Evolutionary conservation across 2,888 invertebrate species (phyloP), one percentile per base, ranked within the genome.

Genomic region (Phalangium opilio): DNA sequence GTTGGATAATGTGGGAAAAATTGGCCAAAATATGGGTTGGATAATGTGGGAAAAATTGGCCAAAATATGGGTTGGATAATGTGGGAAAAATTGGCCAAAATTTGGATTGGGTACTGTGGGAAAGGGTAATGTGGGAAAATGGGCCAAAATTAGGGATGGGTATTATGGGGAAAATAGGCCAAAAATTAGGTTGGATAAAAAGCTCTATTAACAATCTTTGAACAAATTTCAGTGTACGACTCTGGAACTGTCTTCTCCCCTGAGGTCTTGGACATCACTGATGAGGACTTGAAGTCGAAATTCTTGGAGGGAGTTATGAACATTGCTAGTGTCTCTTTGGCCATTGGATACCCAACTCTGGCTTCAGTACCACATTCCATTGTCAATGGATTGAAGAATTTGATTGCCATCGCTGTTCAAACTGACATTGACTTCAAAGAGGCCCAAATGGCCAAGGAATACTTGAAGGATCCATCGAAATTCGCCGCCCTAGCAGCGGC

Each of bases 321-420:
- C 62, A 76, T 99, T 63, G 96, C 98, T 38, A 76, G 90, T 4
- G 78, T 96, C 19, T 96, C 87, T 63, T 75, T 99, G 68, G 73
- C 79, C 57, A 85, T 96, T 64, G 85, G 87, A 53, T 96, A 96
- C 72, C 96, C 98, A 54, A 98, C 95, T 14, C 71, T 89, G 57
- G 96, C 93, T 39, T 96, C 96, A 44, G 93, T 79, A 41, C 95
- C 98, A 49, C 98, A 99, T 75, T 90, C 90, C 70, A 78, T 99
- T 63, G 84, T 84, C 70, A 91, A 95, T 64, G 96, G 95, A 55
- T 90, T 98, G 79, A 95, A 89, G 77, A 95, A 93, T 71, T 73
- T 98, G 64, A 75, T 98, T 74, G 90, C 96, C 56, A 73, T 98
- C 63, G 96, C 98, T 61, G 91, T 93, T 48, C 86, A 79, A 62